Evolutionary conservation across 2,797 vertebrate genomes (phyloP).

Genomic region (Falco concolor): DNA sequence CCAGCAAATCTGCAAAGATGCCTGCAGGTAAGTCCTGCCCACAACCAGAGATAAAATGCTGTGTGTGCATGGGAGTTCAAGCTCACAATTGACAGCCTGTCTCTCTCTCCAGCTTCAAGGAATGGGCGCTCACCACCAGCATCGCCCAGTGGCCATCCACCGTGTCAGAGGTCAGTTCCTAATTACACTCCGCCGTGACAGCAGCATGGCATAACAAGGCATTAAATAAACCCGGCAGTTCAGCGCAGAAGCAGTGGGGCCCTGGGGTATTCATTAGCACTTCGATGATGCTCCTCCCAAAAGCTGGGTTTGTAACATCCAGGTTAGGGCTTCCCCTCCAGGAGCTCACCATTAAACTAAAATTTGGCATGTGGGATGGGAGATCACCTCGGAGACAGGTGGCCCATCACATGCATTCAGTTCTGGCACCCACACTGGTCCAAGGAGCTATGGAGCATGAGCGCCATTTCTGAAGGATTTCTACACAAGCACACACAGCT

Average conservation of each 20-base stretch:
- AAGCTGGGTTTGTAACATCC: not conserved
- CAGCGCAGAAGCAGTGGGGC: not conserved
- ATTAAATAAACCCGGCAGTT: not conserved
- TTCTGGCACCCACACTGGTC: not conserved
- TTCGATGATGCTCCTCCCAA: not conserved
- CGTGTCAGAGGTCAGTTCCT: constrained; percentile 71
- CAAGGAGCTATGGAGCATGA: rapidly evolving
- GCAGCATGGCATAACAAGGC: not conserved
- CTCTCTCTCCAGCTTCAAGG: constrained; percentile 73
- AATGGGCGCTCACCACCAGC: constrained; percentile 79
- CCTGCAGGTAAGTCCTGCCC: constrained; percentile 74
- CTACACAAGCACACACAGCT: not conserved
- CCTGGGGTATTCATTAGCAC: not conserved
- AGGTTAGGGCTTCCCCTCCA: not conserved
- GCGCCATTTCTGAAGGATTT: not conserved
- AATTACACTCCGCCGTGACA: rapidly evolving
- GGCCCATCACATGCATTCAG: not conserved
- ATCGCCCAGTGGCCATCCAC: constrained; percentile 77
- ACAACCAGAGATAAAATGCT: not conserved
- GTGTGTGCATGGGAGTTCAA: rapidly evolving
- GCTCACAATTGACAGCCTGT: not conserved
- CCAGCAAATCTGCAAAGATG: constrained; percentile 73
- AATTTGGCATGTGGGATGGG: not conserved
- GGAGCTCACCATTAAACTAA: not conserved
- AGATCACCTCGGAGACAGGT: not conserved